These are phyloP conservation scores for Clarias macrocephalus DNA, from an alignment of 2,113 vertebrate genomes.

Conservation along the genomic window DNA sequence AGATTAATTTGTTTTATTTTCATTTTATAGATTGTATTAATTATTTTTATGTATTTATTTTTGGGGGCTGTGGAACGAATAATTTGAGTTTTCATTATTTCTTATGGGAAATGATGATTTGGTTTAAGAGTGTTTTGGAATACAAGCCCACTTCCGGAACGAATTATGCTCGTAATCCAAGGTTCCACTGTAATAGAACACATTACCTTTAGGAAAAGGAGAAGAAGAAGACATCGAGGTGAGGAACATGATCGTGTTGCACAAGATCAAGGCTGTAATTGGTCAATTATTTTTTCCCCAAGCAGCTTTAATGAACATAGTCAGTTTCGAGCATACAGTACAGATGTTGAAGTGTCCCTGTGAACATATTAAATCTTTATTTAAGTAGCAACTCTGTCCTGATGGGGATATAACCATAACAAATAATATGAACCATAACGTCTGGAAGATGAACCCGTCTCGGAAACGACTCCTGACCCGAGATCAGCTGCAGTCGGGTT, in stretches of 20 bases:
- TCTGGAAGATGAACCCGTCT: background rate
- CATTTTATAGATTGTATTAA: no score
- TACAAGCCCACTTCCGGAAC: no score
- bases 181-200: no score
- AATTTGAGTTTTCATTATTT: no score
- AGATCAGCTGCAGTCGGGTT: background rate
- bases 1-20: no score
- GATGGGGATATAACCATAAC: background rate
- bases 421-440: no score
- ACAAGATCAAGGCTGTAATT: background rate
- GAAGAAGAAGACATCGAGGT: background rate
- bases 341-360: background rate
- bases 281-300: background rate
- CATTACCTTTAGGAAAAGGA: background rate
- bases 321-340: background rate
- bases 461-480: background rate
- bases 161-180: no score
- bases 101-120: no score
- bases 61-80: no score
- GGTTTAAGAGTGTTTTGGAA: no score
- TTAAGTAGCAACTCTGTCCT: background rate
- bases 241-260: background rate
- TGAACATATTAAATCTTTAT: background rate
- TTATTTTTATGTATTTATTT: no score
- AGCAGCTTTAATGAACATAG: background rate